These are phyloP conservation scores for Microtus pennsylvanicus DNA, from an alignment of 2,113 vertebrate genomes.

Conservation along the genomic window DNA sequence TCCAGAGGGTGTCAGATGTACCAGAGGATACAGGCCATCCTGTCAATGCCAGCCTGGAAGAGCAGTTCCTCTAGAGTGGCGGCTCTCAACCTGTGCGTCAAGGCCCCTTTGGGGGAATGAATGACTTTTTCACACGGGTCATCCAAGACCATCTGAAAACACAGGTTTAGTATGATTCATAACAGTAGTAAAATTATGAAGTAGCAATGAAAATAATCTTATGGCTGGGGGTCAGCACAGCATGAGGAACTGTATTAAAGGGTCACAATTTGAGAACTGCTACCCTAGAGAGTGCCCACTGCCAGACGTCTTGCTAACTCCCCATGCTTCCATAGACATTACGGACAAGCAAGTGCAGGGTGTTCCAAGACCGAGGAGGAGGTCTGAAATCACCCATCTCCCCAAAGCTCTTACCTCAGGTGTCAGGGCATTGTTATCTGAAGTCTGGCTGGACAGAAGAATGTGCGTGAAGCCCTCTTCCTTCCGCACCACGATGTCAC, in stretches of 20 bases:
- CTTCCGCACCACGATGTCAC: slow-evolving; percentile 98
- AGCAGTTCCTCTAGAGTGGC: not conserved
- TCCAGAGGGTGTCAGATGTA: not conserved
- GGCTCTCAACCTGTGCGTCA: not conserved
- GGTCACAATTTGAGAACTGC: not conserved
- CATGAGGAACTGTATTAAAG: not conserved
- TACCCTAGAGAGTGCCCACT: not conserved
- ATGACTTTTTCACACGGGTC: not conserved
- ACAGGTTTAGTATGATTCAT: not conserved
- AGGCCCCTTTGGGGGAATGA: not conserved
- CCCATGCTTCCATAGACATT: not conserved
- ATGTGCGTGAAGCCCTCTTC: slow-evolving; percentile 99
- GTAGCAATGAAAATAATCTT: not conserved
- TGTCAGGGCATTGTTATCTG: slow-evolving; percentile 97
- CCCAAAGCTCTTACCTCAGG: slow-evolving; percentile 91
- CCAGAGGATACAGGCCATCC: not conserved
- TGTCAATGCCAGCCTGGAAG: not conserved
- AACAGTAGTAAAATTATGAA: not conserved
- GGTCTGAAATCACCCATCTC: not conserved
- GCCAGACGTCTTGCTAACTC: not conserved
- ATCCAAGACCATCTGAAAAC: not conserved
- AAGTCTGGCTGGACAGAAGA: slow-evolving; percentile 97
- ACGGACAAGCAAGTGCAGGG: not conserved
- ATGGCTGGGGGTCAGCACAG: not conserved
- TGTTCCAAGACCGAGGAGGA: not conserved